These are phyloP conservation scores for Chlamydotis undulata DNA, from an alignment of 2,113 vertebrate genomes.

Conservation along the genomic window DNA sequence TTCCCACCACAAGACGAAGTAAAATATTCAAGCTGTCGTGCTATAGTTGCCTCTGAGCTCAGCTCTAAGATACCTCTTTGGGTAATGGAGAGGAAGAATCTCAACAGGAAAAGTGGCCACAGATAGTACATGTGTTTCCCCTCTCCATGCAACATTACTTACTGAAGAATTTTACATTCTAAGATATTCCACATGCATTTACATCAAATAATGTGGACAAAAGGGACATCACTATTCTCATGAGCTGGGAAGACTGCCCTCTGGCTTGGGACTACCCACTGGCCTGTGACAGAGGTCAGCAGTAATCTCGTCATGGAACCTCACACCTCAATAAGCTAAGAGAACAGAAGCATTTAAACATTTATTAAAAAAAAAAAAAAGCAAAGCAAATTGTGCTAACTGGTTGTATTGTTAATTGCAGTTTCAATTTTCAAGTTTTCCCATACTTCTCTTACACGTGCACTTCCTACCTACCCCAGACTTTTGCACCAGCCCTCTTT, in stretches of 20 bases:
- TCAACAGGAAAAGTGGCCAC: not conserved
- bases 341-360: not conserved
- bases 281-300: not conserved
- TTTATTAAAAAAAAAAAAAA: not conserved
- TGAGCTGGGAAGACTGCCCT: not conserved
- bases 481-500: fast-evolving
- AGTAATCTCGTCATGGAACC: not conserved
- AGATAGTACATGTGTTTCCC: not conserved
- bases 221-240: not conserved
- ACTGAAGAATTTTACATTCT: not conserved
- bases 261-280: not conserved
- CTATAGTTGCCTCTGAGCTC: not conserved
- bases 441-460: not conserved
- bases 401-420: not conserved
- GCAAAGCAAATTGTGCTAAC: not conserved
- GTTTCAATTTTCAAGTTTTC: not conserved
- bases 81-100: not conserved
- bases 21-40: not conserved
- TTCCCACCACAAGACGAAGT: not conserved
- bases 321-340: not conserved
- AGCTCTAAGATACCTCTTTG: not conserved
- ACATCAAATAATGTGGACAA: not conserved
- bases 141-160: not conserved
- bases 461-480: not conserved
- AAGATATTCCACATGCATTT: not conserved